Evolutionary conservation across 1,140 invertebrate species (phyloP), one percentile per base, ranked within the genome.

Genomic region (Tetragonula clypearis): DNA sequence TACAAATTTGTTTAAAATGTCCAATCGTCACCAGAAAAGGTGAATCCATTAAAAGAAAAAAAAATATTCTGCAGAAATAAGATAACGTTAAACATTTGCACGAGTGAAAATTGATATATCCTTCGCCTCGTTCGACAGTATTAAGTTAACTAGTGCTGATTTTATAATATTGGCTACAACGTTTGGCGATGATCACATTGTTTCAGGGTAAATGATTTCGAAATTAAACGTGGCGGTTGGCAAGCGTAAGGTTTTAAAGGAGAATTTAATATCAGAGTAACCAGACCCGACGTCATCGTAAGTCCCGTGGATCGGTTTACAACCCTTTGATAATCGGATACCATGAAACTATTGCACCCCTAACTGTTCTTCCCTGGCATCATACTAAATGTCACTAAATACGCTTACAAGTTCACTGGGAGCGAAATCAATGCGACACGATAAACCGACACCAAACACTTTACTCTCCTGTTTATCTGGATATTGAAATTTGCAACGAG

Each of bases 241-340:
- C 76, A 71, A 75, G 85, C 87, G 81, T 83, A 87, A 90, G 82
- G 88, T 90, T 88, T 91, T 90, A 91, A 90, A 91, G 90, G 80
- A 89, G 87, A 90, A 92, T 94, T 91, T 93, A 93, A 93, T 92
- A 93, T 92, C 90, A 91, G 84, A 82, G 92, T 87, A 91, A 92
- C 90, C 88, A 80, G 90, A 93, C 90, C 90, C 87, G 86, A 87
- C 86, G 90, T 89, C 91, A 85, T 92, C 89, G 86, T 82, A 85
- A 85, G 82, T 88, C 85, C 55, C 88, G 41, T 80, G 78, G 86
- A 90, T 93, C 89, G 87, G 85, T 90, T 93, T 93, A 89, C 92
- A 91, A 69, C 84, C 83, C 90, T 93, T 93, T 93, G 90, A 90
- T 91, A 91, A 94, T 82, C 81, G 86, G 90, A 92, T 78, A 91